Evolutionary conservation across 2,888 invertebrate species (phyloP), one percentile per base, ranked within the genome.

Genomic region (Pedicia rivosa): DNA sequence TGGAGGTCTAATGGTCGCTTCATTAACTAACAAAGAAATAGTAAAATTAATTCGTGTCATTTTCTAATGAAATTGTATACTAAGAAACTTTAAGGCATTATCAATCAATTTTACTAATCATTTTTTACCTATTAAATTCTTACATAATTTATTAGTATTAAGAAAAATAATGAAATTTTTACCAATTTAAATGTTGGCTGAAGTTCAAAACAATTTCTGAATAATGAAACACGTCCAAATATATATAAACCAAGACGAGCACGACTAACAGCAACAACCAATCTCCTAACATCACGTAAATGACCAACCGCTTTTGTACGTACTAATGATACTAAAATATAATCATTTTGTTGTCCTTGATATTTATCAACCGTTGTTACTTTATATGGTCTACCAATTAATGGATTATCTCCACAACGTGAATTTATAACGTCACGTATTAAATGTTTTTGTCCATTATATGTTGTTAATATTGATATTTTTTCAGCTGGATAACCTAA

Each of bases 261-360:
- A 50, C 98, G 74, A 37, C 97, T 98, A 74, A 98, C 88, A 4
- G 98, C 98, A 4, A 99, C 98, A 29, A 99, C 83, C 43, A 98
- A 72, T 53, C 98, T 81, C 7, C 98, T 72, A 1, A 97, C 86
- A 65, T 98, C 98, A 22, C 97, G 69, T 43, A 98, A 70, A 67
- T 98, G 98, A 25, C 98, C 98, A n/a, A 98, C 95, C 1, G 91
- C 87, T 53, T 80, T 80, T 0, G 97, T 97, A 43, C 95, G 73
- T 15, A 99, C 98, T 32, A 99, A 64, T 0, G 97, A 98, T 34
- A 99, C 70, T 12, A 99, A 68, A 41, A 99, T 92, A 53, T 88
- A 92, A 63, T 99, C 98, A 62, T 99, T 99, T 63, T 99, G 98
- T 55, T 99, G 98, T 39, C 98, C 98, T 56, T 99, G 98, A 60